These are phyloP conservation scores for Stenodera caucasica DNA, from an alignment of 2,888 invertebrate species.

Conservation along the genomic window DNA sequence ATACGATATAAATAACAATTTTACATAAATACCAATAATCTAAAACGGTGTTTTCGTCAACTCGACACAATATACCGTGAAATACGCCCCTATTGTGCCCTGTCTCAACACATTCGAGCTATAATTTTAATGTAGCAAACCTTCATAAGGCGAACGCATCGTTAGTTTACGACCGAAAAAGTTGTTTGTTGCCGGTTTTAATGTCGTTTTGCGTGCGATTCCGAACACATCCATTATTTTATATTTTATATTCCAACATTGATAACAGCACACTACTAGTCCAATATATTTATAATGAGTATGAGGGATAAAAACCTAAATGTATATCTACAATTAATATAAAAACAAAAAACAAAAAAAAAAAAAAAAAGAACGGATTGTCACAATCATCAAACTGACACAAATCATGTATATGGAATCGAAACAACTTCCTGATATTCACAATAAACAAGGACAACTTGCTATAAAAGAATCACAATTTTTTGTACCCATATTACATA, in stretches of 20 bases:
- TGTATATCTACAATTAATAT: too few species aligned
- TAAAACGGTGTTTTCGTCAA: neutral
- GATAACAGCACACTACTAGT: too few species aligned
- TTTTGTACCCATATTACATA: too few species aligned
- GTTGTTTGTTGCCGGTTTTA: neutral
- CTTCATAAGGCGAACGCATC: neutral
- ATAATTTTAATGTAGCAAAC: neutral
- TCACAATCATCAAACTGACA: too few species aligned
- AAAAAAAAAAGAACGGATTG: too few species aligned
- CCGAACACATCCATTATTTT: neutral
- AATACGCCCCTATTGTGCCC: slow-evolving; percentile 16
- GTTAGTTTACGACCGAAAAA: slow-evolving; percentile 1
- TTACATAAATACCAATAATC: neutral
- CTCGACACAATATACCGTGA: slow-evolving; percentile 10
- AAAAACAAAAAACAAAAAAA: too few species aligned
- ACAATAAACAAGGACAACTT: neutral
- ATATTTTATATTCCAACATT: too few species aligned
- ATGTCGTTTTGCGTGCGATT: slow-evolving; percentile 1
- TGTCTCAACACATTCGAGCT: slow-evolving; percentile 14
- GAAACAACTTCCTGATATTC: neutral
- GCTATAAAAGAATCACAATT: neutral
- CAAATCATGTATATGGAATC: neutral
- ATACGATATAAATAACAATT: neutral
- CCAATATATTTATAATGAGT: too few species aligned
- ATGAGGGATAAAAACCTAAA: too few species aligned